These are phyloP conservation scores for Hippocampus kuda DNA, from an alignment of 2,797 vertebrate genomes.

Conservation along the genomic window DNA sequence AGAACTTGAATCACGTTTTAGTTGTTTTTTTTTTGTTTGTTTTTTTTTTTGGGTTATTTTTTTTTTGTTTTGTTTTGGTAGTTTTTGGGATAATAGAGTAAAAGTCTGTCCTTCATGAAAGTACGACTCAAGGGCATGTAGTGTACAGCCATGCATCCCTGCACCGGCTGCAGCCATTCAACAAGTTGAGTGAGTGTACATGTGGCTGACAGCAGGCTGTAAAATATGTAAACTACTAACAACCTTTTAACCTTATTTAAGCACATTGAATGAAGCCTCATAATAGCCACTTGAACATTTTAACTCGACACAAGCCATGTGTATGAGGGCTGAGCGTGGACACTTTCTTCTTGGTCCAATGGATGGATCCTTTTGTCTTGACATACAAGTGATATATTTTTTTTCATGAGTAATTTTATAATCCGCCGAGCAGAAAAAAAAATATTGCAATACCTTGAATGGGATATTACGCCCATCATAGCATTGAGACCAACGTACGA, in stretches of 20 bases:
- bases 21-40: too few species aligned
- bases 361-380: background rate
- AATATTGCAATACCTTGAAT: background rate
- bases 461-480: background rate
- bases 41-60: background rate
- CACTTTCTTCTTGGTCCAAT: background rate
- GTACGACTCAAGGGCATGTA: background rate
- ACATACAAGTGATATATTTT: background rate
- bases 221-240: slow-evolving; percentile 48
- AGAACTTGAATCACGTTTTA: background rate
- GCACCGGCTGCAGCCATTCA: background rate
- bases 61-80: too few species aligned
- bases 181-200: slow-evolving; percentile 15
- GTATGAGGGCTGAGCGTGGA: slow-evolving; percentile 10
- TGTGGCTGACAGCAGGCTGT: slow-evolving; percentile 37
- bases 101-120: background rate
- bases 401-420: background rate
- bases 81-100: background rate
- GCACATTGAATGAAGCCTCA: slow-evolving; percentile 51
- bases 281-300: slow-evolving; percentile 63
- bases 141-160: background rate
- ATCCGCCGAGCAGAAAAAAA: background rate
- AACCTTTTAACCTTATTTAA: slow-evolving; percentile 49
- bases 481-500: too few species aligned
- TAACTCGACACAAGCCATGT: slow-evolving; percentile 54